A percentile compares a stretch with the other conserved stretches of the same genome.
Evolutionary conservation across 1,140 invertebrate species (phyloP).

Genomic region (Bombus superbus): DNA sequence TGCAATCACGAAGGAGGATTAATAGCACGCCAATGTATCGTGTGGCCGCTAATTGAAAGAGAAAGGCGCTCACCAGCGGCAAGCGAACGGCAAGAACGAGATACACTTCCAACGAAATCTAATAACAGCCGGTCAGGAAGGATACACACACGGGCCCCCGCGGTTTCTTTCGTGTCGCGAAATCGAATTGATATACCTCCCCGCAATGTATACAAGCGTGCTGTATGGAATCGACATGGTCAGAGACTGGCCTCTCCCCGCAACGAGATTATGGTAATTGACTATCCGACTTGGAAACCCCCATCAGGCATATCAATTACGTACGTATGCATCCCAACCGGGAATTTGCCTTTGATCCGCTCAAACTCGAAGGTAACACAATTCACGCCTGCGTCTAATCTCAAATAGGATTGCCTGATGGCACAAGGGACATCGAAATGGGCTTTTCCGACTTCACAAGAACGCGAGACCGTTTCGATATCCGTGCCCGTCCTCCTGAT

Average conservation of each 20-base stretch:
- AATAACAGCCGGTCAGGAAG: constrained; percentile 52
- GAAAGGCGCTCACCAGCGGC: constrained; percentile 22
- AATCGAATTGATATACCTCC: constrained; percentile 73
- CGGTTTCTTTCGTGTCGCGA: constrained; percentile 65
- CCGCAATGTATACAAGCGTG: constrained; percentile 63
- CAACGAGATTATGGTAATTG: constrained; percentile 82
- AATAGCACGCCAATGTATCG: constrained; percentile 45
- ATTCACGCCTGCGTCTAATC: constrained; percentile 77
- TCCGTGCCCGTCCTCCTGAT: not conserved
- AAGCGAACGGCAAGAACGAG: constrained; percentile 9
- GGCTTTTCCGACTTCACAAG: constrained; percentile 70
- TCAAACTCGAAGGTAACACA: constrained; percentile 75
- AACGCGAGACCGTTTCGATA: constrained; percentile 61
- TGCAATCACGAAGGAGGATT: constrained; percentile 60
- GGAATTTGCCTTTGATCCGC: constrained; percentile 79
- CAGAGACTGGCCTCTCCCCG: constrained; percentile 53
- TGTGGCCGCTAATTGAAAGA: constrained; percentile 62
- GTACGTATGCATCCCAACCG: constrained; percentile 76
- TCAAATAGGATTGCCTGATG: constrained; percentile 75
- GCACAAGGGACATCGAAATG: constrained; percentile 73
- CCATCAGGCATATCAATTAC: constrained; percentile 80
- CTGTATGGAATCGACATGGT: constrained; percentile 70
- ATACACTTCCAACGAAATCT: constrained; percentile 50
- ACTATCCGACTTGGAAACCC: constrained; percentile 80
- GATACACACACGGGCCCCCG: constrained; percentile 5